Base-by-base conservation (phyloP, 2,888 invertebrate species). In the Callosobruchus maculatus region DNA sequence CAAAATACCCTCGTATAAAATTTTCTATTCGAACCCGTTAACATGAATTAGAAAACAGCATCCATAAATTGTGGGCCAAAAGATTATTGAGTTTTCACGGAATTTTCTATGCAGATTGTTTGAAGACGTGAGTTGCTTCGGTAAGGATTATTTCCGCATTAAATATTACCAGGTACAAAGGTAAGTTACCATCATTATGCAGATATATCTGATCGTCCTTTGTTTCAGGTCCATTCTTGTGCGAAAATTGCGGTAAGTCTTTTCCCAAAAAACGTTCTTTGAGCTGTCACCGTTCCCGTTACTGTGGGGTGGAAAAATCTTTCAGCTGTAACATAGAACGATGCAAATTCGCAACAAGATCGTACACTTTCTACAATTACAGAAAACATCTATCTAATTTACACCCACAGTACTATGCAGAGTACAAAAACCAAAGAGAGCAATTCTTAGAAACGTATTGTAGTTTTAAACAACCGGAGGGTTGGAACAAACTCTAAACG, bases 201-300 rank as follows among this genome's bases (percentile, higher is more conserved):
- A 70, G 0, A 49, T 49, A 7, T 13, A 1, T 13, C 49, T 49
- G 1, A 49, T 49, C 18, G 20, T 18, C 9, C 49, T 70, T 22
- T 26, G 20, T 70, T 70, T 70, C 13, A 71, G 67, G 71, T 9
- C 20, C 20, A 71, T 71, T 71, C 20, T 66, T 13, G 0, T 71
- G 71, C 30, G 71, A 71, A 66, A 20, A 22, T 20, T 71, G 71
- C 66, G 71, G 71, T 66, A 67, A 71, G 22, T 20, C 21, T 66
- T 71, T 49, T 49, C 49, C 49, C 18, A 49, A 49, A 49, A 49
- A 18, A 18, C 1, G 49, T 18, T 7, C 49, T 1, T 49, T 49
- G 49, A 7, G 9, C 49, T 13, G 49, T 18, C 49, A 49, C 13
- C 49, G 49, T 49, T 49, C 49, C 13, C 49, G 49, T 49, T 49